Evolutionary conservation across 1,140 invertebrate species (phyloP), one percentile per base, ranked within the genome.

Genomic region (Tetramorium parvispinum): DNA sequence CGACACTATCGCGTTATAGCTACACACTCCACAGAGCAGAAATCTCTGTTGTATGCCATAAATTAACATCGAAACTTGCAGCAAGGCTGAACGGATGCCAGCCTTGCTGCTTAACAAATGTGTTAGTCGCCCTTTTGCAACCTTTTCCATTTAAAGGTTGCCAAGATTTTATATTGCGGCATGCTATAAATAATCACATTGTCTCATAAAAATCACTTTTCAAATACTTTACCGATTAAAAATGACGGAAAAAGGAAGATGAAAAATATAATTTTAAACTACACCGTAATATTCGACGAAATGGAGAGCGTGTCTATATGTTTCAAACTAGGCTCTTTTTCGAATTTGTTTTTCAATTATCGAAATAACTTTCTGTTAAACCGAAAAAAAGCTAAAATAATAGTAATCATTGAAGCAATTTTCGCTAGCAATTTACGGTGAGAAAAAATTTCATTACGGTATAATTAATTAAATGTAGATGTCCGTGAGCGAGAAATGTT

Each of bases 101-200:
- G n/a, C 53, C 40, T 75, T 75, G 53, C 43, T 43, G 68, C 79
- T 83, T 83, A 73, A 83, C 68, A 27, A 59, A 83, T 75, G 53
- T 83, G 79, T 61, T 8, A 59, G 53, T 82, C 68, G 79, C 79
- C 79, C 79, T 83, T 83, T 83, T 83, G 0, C 21, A 83, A 83
- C 79, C 79, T 83, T 83, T 83, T 83, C 79, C 68, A 83, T 83
- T 83, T 83, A 83, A 83, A 83, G 79, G 79, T 83, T 75, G 79
- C 79, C 79, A 83, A 75, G 79, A 75, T 59, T 68, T 81, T 81
- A 70, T 82, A 65, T 43, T 27, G n/a, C 32, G 32, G 8, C 1
- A 3, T 40, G 11, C 53, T 73, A 82, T 82, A 83, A 83, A 83
- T 83, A 83, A 55, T 59, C 13, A 40, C 43, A 16, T 10, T 79